Evolutionary conservation across 2,888 invertebrate genomes (phyloP).

Genomic region (Temnothorax rugatulus): DNA sequence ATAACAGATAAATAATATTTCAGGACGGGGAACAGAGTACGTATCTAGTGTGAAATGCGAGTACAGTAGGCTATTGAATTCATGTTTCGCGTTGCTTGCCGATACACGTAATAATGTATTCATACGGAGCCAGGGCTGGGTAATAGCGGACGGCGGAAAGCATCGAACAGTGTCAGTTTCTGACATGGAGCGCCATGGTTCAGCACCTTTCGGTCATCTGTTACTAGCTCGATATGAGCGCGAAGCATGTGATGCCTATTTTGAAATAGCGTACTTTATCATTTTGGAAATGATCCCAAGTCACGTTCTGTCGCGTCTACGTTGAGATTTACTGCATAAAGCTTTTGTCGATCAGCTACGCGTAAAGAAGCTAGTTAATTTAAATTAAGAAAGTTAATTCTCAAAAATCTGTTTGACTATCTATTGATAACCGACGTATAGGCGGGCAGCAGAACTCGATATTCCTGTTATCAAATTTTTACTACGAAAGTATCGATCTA

Average conservation of each 20-base stretch:
- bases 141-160: constrained; percentile 49
- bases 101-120: constrained; percentile 48
- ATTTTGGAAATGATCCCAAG: constrained; percentile 16
- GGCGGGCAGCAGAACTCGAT: neutral
- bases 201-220: constrained; percentile 55
- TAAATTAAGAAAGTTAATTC: neutral
- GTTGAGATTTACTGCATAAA: constrained; percentile 17
- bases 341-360: neutral
- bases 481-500: neutral
- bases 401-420: neutral
- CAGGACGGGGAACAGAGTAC: neutral
- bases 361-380: neutral
- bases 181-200: constrained; percentile 52
- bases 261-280: constrained; percentile 41
- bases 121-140: constrained; percentile 27
- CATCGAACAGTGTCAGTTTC: constrained; percentile 54
- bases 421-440: neutral
- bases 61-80: constrained; percentile 32
- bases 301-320: constrained; percentile 43
- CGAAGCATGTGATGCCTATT: constrained; percentile 44
- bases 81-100: constrained; percentile 43
- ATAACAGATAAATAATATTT: constrained; percentile 50
- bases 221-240: constrained; percentile 35
- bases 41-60: constrained; percentile 47
- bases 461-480: neutral